Base-by-base conservation (phyloP, 1,140 invertebrate genomes). In the Archegozetes longisetosus region DNA sequence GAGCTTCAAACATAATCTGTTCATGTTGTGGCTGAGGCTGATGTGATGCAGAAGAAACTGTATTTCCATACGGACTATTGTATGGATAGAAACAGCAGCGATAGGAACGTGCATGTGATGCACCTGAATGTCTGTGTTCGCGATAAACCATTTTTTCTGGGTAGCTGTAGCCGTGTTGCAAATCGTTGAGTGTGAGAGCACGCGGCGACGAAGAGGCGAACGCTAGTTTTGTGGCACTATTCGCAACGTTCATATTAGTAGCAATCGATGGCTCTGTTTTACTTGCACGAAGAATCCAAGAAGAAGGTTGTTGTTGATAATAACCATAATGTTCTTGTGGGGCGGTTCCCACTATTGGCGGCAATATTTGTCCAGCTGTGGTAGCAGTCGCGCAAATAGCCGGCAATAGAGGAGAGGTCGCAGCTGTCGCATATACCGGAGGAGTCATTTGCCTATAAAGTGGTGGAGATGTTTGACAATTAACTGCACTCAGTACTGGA, bases 1-100 rank as follows among this genome's bases (percentile, higher is more conserved):
- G 90, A 26, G 85, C 81, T 25, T 88, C 80, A 74, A 93, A 94
- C 62, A 82, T 82, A 62, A 86, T 79, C 59, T 82, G 83, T 60
- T 80, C 74, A 47, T 77, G 73, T 60, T 74, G 71, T 28, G 20
- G 17, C 32, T 40, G 32, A n/a, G 56, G 14, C 23, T 4, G 6
- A 9, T 3, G 25, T 24, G 23, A 27, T 27, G 53, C 20, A 25
- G 20, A 3, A 24, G 53, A 9, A 12, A 12, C 13, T 25, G 22
- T 28, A 13, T 12, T 55, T 27, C 48, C 32, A 14, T 49, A 49
- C 24, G 48, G 46, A 51, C 57, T 51, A 1, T 20, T 24, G n/a
- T 6, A 49, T 17, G 57, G 57, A 49, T 46, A 57, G 24, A 46
- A 58, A 17, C 24, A 22, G 20, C 3, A 51, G 12, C 26, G 12